A percentile compares a stretch with the other conserved stretches of the same genome.
These are phyloP conservation scores for Notothenia rossii DNA, from an alignment of 2,113 vertebrate genomes.

Conservation along the genomic window DNA sequence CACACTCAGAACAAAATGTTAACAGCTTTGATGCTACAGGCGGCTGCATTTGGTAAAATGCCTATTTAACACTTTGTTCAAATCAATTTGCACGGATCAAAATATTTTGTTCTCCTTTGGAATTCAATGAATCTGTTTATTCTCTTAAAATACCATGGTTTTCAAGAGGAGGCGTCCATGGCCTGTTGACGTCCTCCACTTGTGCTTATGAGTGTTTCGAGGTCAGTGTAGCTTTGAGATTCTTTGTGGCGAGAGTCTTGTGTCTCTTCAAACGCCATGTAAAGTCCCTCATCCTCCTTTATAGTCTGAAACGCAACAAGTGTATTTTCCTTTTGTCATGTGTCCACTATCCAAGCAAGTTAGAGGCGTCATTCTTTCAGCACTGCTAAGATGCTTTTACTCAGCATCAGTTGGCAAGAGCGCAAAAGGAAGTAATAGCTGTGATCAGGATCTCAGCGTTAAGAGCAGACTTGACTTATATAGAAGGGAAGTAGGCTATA, in stretches of 20 bases:
- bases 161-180: constrained; percentile 47
- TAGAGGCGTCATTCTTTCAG: constrained; percentile 11
- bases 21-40: constrained; percentile 65
- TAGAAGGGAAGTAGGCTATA: constrained; percentile 6
- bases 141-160: constrained; percentile 57
- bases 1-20: constrained; percentile 55
- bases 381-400: constrained; percentile 12
- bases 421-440: constrained; percentile 25
- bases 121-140: constrained; percentile 72
- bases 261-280: constrained; percentile 62
- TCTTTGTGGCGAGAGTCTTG: constrained; percentile 43
- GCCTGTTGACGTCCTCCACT: constrained; percentile 63
- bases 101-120: constrained; percentile 46
- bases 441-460: constrained; percentile 25
- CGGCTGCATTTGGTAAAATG: constrained; percentile 60
- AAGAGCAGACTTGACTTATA: constrained; percentile 15
- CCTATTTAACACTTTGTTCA: constrained; percentile 63
- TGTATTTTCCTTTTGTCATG: constrained; percentile 26
- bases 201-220: constrained; percentile 68
- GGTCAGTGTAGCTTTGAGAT: constrained; percentile 64
- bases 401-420: constrained; percentile 17
- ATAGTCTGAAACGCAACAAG: constrained; percentile 16
- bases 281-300: constrained; percentile 56
- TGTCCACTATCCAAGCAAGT: constrained; percentile 18
- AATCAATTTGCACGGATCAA: constrained; percentile 69